phyloP scores from a whole-genome alignment of 2,113 vertebrate species.

The Rhinichthys klamathensis region DNA sequence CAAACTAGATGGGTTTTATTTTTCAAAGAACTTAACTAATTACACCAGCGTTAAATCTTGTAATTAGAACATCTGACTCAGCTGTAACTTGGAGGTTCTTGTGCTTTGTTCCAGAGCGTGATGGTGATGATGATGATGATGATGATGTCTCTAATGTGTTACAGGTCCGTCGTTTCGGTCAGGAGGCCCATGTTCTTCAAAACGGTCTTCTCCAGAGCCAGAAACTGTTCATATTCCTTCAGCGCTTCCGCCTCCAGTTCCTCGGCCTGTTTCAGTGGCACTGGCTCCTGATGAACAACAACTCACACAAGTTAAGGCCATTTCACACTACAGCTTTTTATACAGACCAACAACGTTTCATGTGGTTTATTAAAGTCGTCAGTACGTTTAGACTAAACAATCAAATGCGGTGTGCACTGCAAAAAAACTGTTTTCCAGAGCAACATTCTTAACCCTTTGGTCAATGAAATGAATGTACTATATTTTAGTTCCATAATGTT shows the following conservation, averaged over 20 bases:
- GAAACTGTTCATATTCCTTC: constrained; percentile 64
- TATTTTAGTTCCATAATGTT: too few relatives aligned
- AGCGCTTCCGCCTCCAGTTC: constrained; percentile 64
- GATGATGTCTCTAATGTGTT: constrained; percentile 25
- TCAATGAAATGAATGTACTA: too few relatives aligned
- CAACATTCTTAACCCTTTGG: too few relatives aligned
- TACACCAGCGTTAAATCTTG: neutral
- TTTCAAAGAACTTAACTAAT: neutral
- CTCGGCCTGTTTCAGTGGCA: constrained; percentile 60
- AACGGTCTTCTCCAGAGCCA: constrained; percentile 69
- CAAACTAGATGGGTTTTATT: neutral
- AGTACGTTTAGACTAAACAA: neutral
- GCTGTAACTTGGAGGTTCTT: neutral
- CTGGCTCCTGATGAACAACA: constrained; percentile 60
- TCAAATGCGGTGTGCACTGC: neutral
- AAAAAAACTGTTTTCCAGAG: neutral
- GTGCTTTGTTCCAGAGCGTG: neutral
- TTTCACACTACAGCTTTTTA: neutral
- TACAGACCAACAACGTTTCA: neutral
- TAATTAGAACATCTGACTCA: neutral
- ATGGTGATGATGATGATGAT: neutral
- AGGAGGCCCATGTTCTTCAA: constrained; percentile 61
- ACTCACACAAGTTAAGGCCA: neutral
- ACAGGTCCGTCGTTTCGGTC: constrained; percentile 52
- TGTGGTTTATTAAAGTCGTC: neutral